Evolutionary conservation across 2,113 vertebrate species (phyloP), one percentile per base, ranked within the genome.

Genomic region (Percina caprodes): DNA sequence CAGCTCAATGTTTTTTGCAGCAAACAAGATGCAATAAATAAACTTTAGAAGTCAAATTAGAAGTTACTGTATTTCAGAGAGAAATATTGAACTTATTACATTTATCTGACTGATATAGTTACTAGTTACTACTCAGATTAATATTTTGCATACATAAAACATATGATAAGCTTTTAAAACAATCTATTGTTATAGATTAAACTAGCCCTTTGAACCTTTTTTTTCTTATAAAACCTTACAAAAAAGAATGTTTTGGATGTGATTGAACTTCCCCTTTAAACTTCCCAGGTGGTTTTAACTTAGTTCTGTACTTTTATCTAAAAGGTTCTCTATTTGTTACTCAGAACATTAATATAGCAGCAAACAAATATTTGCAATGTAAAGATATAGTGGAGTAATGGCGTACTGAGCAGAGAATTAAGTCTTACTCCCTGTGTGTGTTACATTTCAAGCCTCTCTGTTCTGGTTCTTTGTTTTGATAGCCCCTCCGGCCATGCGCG

Each of bases 1-100:
- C 55, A 77, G 75, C 65, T 83, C 2, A 63, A 2, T 60, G 72
- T 77, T 69, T 65, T 65, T 23, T 67, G 67, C 5, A 42, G 78
- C 70, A 74, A 82, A 77, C 55, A 67, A 2, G 42, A 56, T 63
- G 16, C 46, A 74, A 35, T 12, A 42, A 65, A 48, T 24, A 46
- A 24, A 51, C 45, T 67, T 48, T 35, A 42, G 39, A 42, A 42
- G 39, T 42, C 10, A 42, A 42, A 42, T 42, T 42, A 42, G 39
- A 42, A 42, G 39, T 42, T 42, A 42, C 39, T 42, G 39, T 9
- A 26, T 55, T 42, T 55, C 5, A 45, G 3, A 48, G 39, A 18
- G 8, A 5, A 26, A 30, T 66, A 55, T 68, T 42, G 39, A 39
- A 39, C 7, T 23, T 67, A 42, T 23, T 60, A 54, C 2, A 56